phyloP scores from a whole-genome alignment of 2,797 vertebrate genomes.

The Halcyon smyrnensis region DNA sequence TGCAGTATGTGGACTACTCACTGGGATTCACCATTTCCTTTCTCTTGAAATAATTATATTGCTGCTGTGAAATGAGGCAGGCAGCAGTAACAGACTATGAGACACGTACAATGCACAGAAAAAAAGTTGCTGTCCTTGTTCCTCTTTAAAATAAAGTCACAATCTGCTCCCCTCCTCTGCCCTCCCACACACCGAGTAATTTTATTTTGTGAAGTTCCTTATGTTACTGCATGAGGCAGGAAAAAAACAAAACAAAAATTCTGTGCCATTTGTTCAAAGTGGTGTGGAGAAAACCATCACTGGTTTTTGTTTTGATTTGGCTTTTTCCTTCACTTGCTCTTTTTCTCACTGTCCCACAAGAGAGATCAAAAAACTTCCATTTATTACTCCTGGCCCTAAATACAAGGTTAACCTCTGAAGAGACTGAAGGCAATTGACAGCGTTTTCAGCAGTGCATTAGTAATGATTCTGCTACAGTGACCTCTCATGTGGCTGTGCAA shows the following conservation, averaged over 20 bases:
- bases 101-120: not conserved
- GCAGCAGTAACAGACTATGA: not conserved
- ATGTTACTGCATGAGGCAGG: not conserved
- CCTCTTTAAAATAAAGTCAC: conserved; percentile 48
- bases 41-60: not conserved
- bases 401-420: conserved; percentile 17
- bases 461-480: not conserved
- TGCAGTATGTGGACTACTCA: not conserved
- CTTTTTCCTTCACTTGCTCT: not conserved
- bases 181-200: not conserved
- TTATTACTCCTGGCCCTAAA: conserved; percentile 16
- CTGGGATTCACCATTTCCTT: not conserved
- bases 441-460: conserved; percentile 9
- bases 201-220: conserved; percentile 47
- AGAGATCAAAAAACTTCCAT: not conserved
- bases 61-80: not conserved
- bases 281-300: not conserved
- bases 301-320: conserved; percentile 8
- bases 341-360: not conserved
- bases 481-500: conserved; percentile 17
- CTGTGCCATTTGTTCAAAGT: not conserved
- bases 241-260: not conserved
- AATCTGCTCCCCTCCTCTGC: conserved; percentile 59
- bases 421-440: conserved; percentile 26
- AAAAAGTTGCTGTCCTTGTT: conserved; percentile 34